Evolutionary conservation across 2,888 invertebrate genomes (phyloP).

Genomic region (Nasonia oneida): DNA sequence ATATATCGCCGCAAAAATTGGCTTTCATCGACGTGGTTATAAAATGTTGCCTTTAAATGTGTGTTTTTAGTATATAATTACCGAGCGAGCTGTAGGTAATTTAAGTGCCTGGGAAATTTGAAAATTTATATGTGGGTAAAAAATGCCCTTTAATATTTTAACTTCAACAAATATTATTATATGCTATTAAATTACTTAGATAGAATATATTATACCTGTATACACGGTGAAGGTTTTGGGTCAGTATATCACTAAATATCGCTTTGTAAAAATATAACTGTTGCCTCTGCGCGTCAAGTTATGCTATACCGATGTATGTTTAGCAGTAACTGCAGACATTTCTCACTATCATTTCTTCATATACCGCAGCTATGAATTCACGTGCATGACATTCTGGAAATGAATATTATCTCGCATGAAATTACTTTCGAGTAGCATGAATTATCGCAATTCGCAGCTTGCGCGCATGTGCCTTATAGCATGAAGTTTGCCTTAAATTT

Average conservation of each 20-base stretch:
- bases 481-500: conserved; percentile 17
- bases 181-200: neutral
- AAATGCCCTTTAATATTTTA: no score
- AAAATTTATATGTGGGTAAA: no score
- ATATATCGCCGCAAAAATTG: neutral
- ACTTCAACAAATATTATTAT: neutral
- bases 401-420: neutral
- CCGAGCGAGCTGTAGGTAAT: no score
- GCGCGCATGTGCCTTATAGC: neutral
- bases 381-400: no score
- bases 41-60: no score
- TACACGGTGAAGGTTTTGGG: neutral
- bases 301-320: neutral
- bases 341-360: neutral
- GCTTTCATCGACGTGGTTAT: no score
- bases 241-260: neutral
- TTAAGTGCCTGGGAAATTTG: no score
- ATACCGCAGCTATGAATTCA: neutral
- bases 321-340: neutral
- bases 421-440: neutral
- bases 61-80: no score
- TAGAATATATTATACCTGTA: neutral
- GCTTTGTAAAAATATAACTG: neutral
- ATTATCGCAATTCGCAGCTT: neutral
- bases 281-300: neutral